Evolutionary conservation across 2,797 vertebrate species (phyloP).

Genomic region (Chanos chanos): DNA sequence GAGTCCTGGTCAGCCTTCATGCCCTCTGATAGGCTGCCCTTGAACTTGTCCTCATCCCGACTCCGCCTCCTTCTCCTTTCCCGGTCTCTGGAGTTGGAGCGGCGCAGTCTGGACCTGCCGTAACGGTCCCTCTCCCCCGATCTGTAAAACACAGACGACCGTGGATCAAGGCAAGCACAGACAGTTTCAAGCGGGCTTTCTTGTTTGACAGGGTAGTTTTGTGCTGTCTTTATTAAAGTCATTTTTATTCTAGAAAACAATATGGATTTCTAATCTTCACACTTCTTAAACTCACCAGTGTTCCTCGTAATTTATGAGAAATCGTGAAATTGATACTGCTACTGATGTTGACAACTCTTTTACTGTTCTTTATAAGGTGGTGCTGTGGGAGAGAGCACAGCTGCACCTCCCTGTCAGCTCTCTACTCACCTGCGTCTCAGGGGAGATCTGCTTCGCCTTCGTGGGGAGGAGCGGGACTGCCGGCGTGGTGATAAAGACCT

Average conservation of each 20-base stretch:
- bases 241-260: too few relatives aligned
- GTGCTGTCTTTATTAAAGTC: too few relatives aligned
- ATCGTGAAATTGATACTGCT: too few relatives aligned
- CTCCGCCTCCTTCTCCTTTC: constrained; percentile 80
- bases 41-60: constrained; percentile 96
- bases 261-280: too few relatives aligned
- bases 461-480: constrained; percentile 72
- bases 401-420: background rate
- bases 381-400: background rate
- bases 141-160: constrained; percentile 48
- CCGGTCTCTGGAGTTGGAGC: constrained; percentile 86
- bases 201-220: too few relatives aligned
- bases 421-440: constrained; percentile 67
- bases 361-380: too few relatives aligned
- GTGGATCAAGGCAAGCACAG: too few relatives aligned
- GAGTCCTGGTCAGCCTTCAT: constrained; percentile 95
- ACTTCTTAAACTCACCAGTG: too few relatives aligned
- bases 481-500: constrained; percentile 77
- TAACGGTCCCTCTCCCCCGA: constrained; percentile 80
- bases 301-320: too few relatives aligned
- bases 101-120: constrained; percentile 80
- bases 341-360: too few relatives aligned
- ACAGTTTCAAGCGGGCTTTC: too few relatives aligned
- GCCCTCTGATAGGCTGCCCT: constrained; percentile 97
- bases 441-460: constrained; percentile 88